phyloP scores from a whole-genome alignment of 2,797 vertebrate species.

The Oryzias dopingdopingensis region DNA sequence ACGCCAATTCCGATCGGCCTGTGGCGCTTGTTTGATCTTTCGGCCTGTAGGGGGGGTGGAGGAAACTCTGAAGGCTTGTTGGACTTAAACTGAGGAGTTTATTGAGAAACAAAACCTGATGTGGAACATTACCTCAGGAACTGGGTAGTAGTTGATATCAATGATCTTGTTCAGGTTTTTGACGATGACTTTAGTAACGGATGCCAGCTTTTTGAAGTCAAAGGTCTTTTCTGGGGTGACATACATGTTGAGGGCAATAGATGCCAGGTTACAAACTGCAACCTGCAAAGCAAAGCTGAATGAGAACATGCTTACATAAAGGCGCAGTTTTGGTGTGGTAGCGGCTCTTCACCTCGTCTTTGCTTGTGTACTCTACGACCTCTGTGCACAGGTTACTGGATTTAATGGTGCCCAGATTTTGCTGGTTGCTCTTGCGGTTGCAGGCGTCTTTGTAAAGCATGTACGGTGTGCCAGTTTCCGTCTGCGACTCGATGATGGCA shows the following conservation, averaged over 20 bases:
- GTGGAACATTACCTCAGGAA: constrained; percentile 74
- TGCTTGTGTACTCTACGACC: constrained; percentile 91
- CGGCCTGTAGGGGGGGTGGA: constrained; percentile 69
- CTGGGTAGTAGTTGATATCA: constrained; percentile 95
- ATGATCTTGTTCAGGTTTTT: constrained; percentile 96
- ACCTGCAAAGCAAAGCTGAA: constrained; percentile 41
- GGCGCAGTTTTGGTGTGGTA: too few species aligned
- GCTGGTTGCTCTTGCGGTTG: constrained; percentile 97
- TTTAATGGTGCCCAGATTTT: constrained; percentile 96
- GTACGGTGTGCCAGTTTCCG: constrained; percentile 94
- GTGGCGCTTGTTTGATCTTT: constrained; percentile 88
- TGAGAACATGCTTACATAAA: neutral
- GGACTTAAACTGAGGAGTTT: neutral
- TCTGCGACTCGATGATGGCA: constrained; percentile 95
- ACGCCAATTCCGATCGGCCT: constrained; percentile 95
- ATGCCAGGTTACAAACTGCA: constrained; percentile 95
- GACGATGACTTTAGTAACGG: constrained; percentile 91
- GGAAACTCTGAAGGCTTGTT: neutral
- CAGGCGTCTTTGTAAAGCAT: constrained; percentile 98
- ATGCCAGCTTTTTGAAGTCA: constrained; percentile 87
- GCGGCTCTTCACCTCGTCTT: constrained; percentile 83
- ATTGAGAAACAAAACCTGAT: neutral
- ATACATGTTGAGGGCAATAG: constrained; percentile 94
- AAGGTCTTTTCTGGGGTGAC: constrained; percentile 87
- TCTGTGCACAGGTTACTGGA: constrained; percentile 96